A percentile compares a stretch with the other conserved stretches of the same genome.
Conservation (phyloP, 2,797 vertebrate genomes). For the Bufotes viridis region DNA sequence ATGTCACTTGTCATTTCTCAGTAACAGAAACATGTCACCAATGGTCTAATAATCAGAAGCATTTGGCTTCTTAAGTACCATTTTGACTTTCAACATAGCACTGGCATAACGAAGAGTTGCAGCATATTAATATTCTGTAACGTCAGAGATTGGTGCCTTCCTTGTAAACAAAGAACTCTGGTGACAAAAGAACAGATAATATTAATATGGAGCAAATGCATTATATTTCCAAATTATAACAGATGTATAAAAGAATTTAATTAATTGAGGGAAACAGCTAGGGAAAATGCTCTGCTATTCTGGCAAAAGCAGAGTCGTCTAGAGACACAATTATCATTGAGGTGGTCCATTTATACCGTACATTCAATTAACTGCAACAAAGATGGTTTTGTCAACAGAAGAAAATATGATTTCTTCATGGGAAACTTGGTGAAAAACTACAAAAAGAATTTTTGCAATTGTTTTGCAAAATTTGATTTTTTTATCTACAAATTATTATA, state of each 20-base stretch:
- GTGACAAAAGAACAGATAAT: constrained; percentile 1
- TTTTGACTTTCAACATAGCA: not conserved
- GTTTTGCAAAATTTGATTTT: not conserved
- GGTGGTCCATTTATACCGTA: constrained; percentile 28
- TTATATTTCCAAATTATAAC: constrained; percentile 39
- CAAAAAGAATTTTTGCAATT: not conserved
- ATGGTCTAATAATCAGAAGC: not conserved
- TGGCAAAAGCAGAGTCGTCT: constrained; percentile 26
- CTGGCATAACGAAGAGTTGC: not conserved
- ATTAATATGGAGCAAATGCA: constrained; percentile 29
- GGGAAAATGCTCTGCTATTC: constrained; percentile 24
- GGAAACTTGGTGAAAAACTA: not conserved
- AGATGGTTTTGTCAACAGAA: constrained; percentile 22
- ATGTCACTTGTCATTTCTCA: not conserved
- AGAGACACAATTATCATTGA: constrained; percentile 45
- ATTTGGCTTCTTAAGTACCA: not conserved
- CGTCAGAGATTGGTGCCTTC: not conserved
- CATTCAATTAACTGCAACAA: constrained; percentile 43
- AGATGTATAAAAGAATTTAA: constrained; percentile 46
- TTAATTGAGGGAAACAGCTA: constrained; percentile 34
- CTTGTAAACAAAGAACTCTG: constrained; percentile 4
- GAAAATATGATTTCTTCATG: not conserved
- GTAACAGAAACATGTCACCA: not conserved
- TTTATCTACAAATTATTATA: not conserved
- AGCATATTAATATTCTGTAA: not conserved